Conservation (phyloP, 2,888 invertebrate genomes). For the Syritta pipiens region DNA sequence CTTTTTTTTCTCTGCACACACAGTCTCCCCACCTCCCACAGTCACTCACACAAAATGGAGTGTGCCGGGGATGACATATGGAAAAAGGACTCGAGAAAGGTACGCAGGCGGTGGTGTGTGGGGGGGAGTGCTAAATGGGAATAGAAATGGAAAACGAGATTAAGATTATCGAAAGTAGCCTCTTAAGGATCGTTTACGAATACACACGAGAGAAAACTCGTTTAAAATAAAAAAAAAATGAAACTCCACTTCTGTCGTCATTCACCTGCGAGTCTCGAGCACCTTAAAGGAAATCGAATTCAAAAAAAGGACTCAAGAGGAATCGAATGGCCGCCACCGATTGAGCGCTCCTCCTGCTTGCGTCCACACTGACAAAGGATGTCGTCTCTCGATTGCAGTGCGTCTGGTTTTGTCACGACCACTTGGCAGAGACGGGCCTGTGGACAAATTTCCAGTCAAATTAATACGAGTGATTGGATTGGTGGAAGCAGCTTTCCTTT, state of each 20-base stretch:
- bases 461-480: constrained; percentile 63
- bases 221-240: constrained; percentile 67
- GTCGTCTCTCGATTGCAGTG: constrained; percentile 46
- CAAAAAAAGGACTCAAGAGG: constrained; percentile 17
- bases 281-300: constrained; percentile 61
- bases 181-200: constrained; percentile 59
- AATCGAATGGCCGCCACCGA: constrained; percentile 27
- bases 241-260: constrained; percentile 52
- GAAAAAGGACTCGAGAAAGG: constrained; percentile 43
- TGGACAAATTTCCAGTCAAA: constrained; percentile 56
- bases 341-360: too few species aligned
- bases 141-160: constrained; percentile 67
- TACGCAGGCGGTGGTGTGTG: constrained; percentile 5
- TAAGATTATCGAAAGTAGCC: constrained; percentile 69
- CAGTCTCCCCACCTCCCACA: neutral
- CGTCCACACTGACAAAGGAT: too few species aligned
- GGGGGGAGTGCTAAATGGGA: constrained; percentile 66
- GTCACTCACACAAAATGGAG: constrained; percentile 36
- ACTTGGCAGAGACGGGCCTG: constrained; percentile 7
- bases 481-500: constrained; percentile 19
- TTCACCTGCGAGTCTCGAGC: constrained; percentile 58
- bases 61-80: constrained; percentile 61
- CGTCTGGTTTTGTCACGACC: constrained; percentile 57
- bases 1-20: constrained; percentile 26
- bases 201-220: constrained; percentile 31